Evolutionary conservation across 2,797 vertebrate genomes (phyloP).

Genomic region (Rhynchonycteris naso): DNA sequence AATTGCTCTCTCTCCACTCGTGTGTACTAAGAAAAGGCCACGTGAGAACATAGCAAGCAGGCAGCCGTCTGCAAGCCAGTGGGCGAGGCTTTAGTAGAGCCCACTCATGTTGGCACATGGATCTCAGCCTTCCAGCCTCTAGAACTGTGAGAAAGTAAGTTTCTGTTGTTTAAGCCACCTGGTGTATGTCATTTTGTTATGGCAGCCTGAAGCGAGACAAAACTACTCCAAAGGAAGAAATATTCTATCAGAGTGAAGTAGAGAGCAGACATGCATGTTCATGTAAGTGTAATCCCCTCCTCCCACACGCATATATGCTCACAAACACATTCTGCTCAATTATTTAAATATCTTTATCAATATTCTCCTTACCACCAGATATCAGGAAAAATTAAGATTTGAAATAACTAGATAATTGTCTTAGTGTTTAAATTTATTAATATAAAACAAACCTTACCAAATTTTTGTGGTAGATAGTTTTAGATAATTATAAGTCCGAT

Average conservation of each 20-base stretch:
- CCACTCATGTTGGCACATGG: background rate
- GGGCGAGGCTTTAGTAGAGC: background rate
- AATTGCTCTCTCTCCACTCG: background rate
- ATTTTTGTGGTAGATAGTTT: constrained; percentile 12
- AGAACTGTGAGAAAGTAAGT: background rate
- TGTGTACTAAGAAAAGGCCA: background rate
- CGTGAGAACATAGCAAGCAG: background rate
- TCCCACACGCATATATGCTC: background rate
- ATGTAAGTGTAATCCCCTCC: background rate
- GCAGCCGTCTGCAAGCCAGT: background rate
- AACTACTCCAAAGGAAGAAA: background rate
- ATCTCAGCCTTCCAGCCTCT: background rate
- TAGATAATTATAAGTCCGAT: constrained; percentile 47
- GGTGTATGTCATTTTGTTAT: background rate
- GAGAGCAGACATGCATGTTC: background rate
- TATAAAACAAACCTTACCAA: background rate
- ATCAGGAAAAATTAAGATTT: background rate
- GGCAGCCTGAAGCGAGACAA: background rate
- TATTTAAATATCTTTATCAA: constrained; percentile 50
- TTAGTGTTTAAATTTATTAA: constrained; percentile 28
- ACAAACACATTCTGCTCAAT: background rate
- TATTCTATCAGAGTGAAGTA: background rate
- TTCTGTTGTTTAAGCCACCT: background rate
- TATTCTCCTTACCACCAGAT: constrained; percentile 1
- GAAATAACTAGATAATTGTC: background rate